Conservation (phyloP, 2,113 vertebrate species). For the Verasper variegatus region DNA sequence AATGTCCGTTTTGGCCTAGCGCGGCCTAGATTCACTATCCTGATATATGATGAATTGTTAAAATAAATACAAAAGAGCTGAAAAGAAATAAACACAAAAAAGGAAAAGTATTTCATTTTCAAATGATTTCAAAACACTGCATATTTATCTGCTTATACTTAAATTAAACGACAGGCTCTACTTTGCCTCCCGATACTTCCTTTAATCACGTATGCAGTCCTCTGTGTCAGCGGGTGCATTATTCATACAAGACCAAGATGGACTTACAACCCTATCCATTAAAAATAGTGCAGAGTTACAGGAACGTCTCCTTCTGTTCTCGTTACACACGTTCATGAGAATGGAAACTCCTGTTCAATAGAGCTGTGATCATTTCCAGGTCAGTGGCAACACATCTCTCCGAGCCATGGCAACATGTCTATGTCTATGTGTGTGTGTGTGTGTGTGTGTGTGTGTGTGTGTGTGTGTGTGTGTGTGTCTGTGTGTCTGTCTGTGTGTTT, state of each 20-base stretch:
- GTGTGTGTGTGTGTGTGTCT: constrained; percentile 25
- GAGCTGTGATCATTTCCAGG: constrained; percentile 66
- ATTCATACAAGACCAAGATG: constrained; percentile 41
- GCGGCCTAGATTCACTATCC: no score
- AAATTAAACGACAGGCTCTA: background rate
- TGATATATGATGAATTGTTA: no score
- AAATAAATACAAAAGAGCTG: background rate
- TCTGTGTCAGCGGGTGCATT: constrained; percentile 23
- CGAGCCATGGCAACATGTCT: constrained; percentile 35
- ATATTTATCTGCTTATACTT: background rate
- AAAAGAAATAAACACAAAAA: background rate
- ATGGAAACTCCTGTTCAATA: constrained; percentile 67
- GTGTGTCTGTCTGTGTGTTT: constrained; percentile 12
- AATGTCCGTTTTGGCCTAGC: background rate
- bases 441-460: constrained; percentile 26
- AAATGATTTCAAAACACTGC: background rate
- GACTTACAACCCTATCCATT: constrained; percentile 42
- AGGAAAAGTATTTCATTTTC: background rate
- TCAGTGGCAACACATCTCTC: constrained; percentile 57
- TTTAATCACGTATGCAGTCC: background rate
- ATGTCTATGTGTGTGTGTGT: constrained; percentile 17
- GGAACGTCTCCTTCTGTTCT: constrained; percentile 12
- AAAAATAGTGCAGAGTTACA: constrained; percentile 31
- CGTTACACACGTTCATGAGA: constrained; percentile 36
- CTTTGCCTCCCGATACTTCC: background rate